Evolutionary conservation across 1,140 invertebrate species (phyloP), one percentile per base, ranked within the genome.

Genomic region (Mercenaria mercenaria): DNA sequence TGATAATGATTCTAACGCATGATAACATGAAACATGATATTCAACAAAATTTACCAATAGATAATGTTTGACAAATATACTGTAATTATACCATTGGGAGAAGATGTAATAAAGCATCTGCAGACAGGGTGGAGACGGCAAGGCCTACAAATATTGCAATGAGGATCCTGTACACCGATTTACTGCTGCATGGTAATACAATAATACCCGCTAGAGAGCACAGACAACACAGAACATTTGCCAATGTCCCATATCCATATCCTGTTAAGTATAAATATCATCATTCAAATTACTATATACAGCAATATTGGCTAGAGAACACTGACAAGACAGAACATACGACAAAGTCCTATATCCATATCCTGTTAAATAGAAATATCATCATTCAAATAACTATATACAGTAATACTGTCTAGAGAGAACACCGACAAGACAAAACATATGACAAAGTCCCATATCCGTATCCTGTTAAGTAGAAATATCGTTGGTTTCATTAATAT

Each of bases 51-150:
- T n/a, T n/a, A n/a, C n/a, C n/a, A n/a, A n/a, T n/a, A n/a, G n/a
- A n/a, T n/a, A n/a, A n/a, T n/a, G n/a, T n/a, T n/a, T n/a, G n/a
- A n/a, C n/a, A n/a, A n/a, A n/a, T n/a, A n/a, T n/a, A n/a, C n/a
- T n/a, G n/a, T n/a, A n/a, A n/a, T n/a, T n/a, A n/a, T 91, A 95
- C 94, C 90, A 92, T 69, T 23, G 96, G 96, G 34, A 96, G 93
- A 2, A 96, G 93, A 94, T 96, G 96, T n/a, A 96, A 76, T 0
- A 96, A 32, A 34, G 96, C 95, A 86, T 96, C 96, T 18, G 95
- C 94, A 69, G 93, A 83, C 32, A 96, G 88, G 3, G 95, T 95
- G 0, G 96, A 96, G 20, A 96, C 96, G 37, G 95, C 96, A 18
- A 96, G 92, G 11, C 94, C 96, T 37, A 96, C 92, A 59, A 96